Evolutionary conservation across 2,797 vertebrate species (phyloP).

Genomic region (Neosilurus mollespiculum): DNA sequence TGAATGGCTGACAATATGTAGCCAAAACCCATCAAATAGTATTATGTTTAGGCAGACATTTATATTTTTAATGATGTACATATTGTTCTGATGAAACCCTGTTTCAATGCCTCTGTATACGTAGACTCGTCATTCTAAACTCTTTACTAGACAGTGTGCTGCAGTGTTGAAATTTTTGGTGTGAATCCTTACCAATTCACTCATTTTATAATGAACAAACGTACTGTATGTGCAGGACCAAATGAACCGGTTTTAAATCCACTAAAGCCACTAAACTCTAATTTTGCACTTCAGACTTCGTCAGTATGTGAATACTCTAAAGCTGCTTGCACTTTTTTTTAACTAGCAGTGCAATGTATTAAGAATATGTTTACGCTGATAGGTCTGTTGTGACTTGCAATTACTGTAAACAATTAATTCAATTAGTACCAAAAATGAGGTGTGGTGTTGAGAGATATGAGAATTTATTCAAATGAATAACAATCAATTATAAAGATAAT

Average conservation of each 20-base stretch:
- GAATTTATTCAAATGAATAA: background rate
- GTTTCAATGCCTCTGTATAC: background rate
- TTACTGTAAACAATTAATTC: background rate
- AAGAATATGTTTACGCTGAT: background rate
- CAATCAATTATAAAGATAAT: no score
- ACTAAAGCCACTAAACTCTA: background rate
- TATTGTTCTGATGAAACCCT: background rate
- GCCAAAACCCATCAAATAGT: slow-evolving; percentile 1
- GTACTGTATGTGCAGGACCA: background rate
- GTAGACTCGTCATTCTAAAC: background rate
- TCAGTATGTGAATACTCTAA: background rate
- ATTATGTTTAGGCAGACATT: slow-evolving; percentile 28
- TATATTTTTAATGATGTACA: slow-evolving; percentile 19
- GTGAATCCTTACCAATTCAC: background rate
- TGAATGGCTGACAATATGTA: slow-evolving; percentile 20
- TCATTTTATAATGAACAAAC: background rate
- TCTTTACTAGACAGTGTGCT: background rate
- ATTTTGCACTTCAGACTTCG: slow-evolving; percentile 2
- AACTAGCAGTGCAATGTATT: slow-evolving; percentile 22
- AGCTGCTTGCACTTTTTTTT: slow-evolving; percentile 4
- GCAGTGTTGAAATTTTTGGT: background rate
- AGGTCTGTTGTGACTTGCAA: background rate
- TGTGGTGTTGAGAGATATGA: background rate
- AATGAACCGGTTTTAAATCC: background rate
- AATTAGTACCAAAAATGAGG: background rate